phyloP scores from a whole-genome alignment of 2,888 invertebrate genomes.

The Tetropium fuscum region DNA sequence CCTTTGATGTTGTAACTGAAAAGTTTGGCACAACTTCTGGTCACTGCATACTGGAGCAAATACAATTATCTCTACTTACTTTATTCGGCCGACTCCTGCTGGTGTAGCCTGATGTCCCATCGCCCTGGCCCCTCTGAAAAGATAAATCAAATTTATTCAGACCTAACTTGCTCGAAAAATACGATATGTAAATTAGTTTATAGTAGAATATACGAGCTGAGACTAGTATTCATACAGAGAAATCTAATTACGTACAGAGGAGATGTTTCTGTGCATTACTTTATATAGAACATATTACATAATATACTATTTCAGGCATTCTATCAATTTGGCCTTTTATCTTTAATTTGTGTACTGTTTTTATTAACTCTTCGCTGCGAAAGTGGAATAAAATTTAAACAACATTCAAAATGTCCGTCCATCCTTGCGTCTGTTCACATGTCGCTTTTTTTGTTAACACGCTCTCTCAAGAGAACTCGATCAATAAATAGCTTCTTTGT shows the following conservation, averaged over 20 bases:
- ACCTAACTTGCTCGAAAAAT: conserved; percentile 27
- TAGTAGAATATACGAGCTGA: conserved; percentile 5
- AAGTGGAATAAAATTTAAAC: too few relatives aligned
- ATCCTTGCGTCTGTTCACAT: too few relatives aligned
- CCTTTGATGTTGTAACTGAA: conserved; percentile 18
- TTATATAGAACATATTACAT: too few relatives aligned
- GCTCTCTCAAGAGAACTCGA: too few relatives aligned
- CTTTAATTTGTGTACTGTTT: too few relatives aligned
- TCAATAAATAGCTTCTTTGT: too few relatives aligned
- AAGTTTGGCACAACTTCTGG: conserved; percentile 23
- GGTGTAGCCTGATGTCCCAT: conserved; percentile 67
- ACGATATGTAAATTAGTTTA: conserved; percentile 35
- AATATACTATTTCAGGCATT: too few relatives aligned
- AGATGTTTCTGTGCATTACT: too few relatives aligned
- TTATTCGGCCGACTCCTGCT: conserved; percentile 68
- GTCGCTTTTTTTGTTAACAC: too few relatives aligned
- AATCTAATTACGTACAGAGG: conserved; percentile 22
- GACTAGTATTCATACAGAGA: conserved; percentile 7
- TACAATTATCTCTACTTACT: conserved; percentile 65
- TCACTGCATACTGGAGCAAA: conserved; percentile 21
- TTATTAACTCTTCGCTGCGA: too few relatives aligned
- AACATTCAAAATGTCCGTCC: too few relatives aligned
- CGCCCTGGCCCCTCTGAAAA: conserved; percentile 67
- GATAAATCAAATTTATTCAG: conserved; percentile 37
- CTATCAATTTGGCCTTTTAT: too few relatives aligned